Conservation (phyloP, 2,888 invertebrate genomes). For the Melanchra persicariae region DNA sequence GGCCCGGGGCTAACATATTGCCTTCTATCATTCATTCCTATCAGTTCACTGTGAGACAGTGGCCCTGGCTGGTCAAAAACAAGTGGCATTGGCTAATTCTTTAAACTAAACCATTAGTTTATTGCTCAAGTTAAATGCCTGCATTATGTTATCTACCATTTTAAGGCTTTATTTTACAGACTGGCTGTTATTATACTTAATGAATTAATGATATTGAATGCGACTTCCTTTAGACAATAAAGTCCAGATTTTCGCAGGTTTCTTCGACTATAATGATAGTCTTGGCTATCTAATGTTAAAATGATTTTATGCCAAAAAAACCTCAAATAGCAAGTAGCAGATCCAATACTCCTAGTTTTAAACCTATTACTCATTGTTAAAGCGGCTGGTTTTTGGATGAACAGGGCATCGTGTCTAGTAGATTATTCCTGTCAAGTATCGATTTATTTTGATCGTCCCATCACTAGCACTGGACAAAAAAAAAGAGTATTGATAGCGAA, state of each 20-base stretch:
- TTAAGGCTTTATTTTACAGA: too few species aligned
- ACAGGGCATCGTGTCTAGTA: not conserved
- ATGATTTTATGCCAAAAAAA: too few species aligned
- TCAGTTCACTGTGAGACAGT: slow-evolving; percentile 19
- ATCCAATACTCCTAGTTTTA: too few species aligned
- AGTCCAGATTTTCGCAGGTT: not conserved
- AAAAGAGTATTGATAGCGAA: slow-evolving; percentile 46
- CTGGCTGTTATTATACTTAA: too few species aligned
- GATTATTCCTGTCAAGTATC: not conserved
- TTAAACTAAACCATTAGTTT: not conserved
- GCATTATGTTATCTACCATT: too few species aligned
- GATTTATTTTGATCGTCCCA: slow-evolving; percentile 5
- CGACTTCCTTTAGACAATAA: not conserved
- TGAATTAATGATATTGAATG: not conserved
- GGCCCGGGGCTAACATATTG: slow-evolving; percentile 53
- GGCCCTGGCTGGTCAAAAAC: slow-evolving; percentile 18
- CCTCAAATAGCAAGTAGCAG: too few species aligned
- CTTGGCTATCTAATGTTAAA: too few species aligned
- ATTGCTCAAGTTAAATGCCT: too few species aligned
- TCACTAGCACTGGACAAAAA: slow-evolving; percentile 51
- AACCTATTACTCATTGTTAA: not conserved
- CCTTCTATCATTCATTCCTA: slow-evolving; percentile 49
- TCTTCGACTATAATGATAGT: too few species aligned
- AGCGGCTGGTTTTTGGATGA: not conserved
- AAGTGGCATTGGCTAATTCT: slow-evolving; percentile 1